Evolutionary conservation across 2,888 invertebrate species (phyloP), one percentile per base, ranked within the genome.

Genomic region (Fabriciana adippe): DNA sequence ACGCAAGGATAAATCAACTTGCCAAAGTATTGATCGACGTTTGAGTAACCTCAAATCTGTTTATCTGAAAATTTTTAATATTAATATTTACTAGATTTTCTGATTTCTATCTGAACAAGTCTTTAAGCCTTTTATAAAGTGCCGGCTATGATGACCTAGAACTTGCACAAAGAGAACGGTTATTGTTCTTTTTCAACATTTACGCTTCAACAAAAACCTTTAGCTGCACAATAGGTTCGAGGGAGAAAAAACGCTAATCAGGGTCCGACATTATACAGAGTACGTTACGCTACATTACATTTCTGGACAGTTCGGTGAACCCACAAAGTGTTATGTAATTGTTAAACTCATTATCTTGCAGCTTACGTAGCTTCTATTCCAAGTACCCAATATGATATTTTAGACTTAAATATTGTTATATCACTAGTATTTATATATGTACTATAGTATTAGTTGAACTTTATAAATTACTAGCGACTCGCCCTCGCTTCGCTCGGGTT

Each of bases 271-370:
- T 67, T 67, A 67, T 53, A 67, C 59, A 53, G 59, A 31, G 48
- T 53, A 57, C 56, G 80, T 79, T 77, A 81, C 78, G 81, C 77
- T 76, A 78, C 77, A 77, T 64, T 75, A 74, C 70, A 67, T 79
- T 76, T 79, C 74, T 75, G 73, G 75, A 73, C 76, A 79, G 86
- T 84, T 82, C 83, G 75, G 66, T 76, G 83, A 83, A 81, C 85
- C 76, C 75, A 54, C 62, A 65, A 61, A 69, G 61, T 62, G 74
- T 76, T 83, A 71, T 54, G 64, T 71, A 71, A 68, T 71, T 62
- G 69, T 47, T 55, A 14, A 54, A 61, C 64, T 11, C 61, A 57
- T 69, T 71, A 67, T 70, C 21, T 61, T 64, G 41, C 31, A 60
- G n/a, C 41, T 26, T 45, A 35, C 11, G n/a, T 18, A 35, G 15